Conservation (phyloP, 2,888 invertebrate genomes). For the Anthophora plumipes region DNA sequence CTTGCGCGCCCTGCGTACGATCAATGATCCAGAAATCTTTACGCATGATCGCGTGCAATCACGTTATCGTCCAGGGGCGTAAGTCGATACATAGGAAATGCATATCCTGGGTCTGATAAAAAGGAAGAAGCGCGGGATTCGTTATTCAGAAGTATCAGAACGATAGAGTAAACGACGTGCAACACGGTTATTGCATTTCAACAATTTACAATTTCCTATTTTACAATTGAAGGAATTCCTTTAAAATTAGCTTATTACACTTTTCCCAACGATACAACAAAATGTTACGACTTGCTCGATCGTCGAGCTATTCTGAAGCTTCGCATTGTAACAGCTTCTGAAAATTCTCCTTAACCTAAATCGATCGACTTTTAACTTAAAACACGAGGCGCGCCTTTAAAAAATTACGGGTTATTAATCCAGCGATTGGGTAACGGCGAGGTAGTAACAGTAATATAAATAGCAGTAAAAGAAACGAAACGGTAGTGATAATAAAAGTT, state of each 20-base stretch:
- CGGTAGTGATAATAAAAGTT: background rate
- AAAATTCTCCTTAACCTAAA: background rate
- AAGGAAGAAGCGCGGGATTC: background rate
- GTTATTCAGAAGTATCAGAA: background rate
- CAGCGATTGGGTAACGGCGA: too few species aligned
- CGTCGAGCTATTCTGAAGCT: background rate
- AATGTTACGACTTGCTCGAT: too few species aligned
- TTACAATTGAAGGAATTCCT: too few species aligned
- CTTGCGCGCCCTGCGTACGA: constrained; percentile 34
- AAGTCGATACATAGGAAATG: constrained; percentile 47
- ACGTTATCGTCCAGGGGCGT: constrained; percentile 26
- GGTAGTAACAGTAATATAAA: background rate
- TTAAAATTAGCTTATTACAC: too few species aligned
- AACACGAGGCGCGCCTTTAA: background rate
- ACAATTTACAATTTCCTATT: background rate
- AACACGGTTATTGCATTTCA: background rate
- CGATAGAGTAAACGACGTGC: background rate
- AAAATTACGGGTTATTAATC: background rate
- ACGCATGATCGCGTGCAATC: constrained; percentile 64
- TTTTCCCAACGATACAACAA: too few species aligned
- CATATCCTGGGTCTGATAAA: constrained; percentile 11
- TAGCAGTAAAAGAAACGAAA: background rate
- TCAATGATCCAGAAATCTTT: constrained; percentile 65
- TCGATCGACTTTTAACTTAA: too few species aligned
- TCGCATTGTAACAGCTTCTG: background rate